phyloP scores from a whole-genome alignment of 2,797 vertebrate species.

The Astyanax mexicanus region DNA sequence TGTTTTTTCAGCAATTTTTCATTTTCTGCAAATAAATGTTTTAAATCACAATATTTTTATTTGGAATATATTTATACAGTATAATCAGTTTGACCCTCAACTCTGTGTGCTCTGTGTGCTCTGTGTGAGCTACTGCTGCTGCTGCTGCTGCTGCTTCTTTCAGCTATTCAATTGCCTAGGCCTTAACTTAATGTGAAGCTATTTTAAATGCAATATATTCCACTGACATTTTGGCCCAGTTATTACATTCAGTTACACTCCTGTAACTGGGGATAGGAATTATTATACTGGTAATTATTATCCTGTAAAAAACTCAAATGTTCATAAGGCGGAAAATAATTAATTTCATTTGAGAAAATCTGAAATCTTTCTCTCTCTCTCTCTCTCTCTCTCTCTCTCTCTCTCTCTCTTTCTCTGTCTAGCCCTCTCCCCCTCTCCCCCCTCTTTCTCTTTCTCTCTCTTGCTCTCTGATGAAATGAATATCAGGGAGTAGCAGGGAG shows the following conservation, averaged over 20 bases:
- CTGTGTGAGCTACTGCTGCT: not conserved
- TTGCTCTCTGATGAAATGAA: constrained; percentile 57
- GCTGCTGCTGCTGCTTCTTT: not conserved
- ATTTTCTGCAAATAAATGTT: too few relatives aligned
- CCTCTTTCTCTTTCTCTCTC: constrained; percentile 16
- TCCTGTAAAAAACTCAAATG: constrained; percentile 49
- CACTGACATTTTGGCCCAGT: constrained; percentile 32
- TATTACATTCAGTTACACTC: constrained; percentile 27
- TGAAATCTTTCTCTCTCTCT: constrained; percentile 40
- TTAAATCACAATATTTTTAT: too few relatives aligned
- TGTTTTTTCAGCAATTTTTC: too few relatives aligned
- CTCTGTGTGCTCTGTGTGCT: not conserved
- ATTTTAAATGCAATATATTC: constrained; percentile 13
- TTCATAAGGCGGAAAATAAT: constrained; percentile 60
- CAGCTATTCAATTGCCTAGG: not conserved
- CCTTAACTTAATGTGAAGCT: not conserved
- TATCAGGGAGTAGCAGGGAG: constrained; percentile 55
- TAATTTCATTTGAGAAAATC: constrained; percentile 60
- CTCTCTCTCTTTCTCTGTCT: constrained; percentile 13
- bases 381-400: constrained; percentile 6
- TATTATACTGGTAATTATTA: constrained; percentile 63
- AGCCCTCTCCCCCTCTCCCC: not conserved
- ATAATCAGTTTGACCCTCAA: too few relatives aligned
- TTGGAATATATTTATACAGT: too few relatives aligned
- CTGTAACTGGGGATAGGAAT: constrained; percentile 33